phyloP scores from a whole-genome alignment of 1,140 invertebrate genomes.

The Pseudoatta argentina region DNA sequence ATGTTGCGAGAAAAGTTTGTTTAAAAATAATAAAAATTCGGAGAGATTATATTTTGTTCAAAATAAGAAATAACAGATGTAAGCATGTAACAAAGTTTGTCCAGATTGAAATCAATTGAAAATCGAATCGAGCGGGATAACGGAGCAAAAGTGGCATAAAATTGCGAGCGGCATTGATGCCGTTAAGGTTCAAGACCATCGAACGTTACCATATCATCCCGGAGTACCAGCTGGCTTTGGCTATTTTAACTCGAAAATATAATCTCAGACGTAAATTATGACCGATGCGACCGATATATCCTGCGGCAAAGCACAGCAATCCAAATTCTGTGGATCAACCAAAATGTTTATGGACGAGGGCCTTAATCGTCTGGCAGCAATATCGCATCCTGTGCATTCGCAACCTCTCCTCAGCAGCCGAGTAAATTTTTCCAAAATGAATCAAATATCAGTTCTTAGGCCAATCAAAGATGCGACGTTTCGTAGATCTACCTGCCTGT shows the following conservation, averaged over 20 bases:
- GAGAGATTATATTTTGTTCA: too few species aligned
- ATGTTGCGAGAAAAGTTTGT: too few species aligned
- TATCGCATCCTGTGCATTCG: slow-evolving; percentile 52
- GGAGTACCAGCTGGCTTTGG: slow-evolving; percentile 60
- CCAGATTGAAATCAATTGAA: slow-evolving; percentile 5
- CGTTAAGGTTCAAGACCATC: slow-evolving; percentile 70
- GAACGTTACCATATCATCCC: slow-evolving; percentile 57
- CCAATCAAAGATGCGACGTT: slow-evolving; percentile 15
- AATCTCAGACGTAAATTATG: slow-evolving; percentile 71
- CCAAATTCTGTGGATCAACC: slow-evolving; percentile 40
- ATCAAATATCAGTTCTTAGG: slow-evolving; percentile 20
- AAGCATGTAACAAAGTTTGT: neutral
- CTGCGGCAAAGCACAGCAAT: slow-evolving; percentile 52
- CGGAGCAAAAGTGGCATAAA: slow-evolving; percentile 7
- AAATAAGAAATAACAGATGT: too few species aligned
- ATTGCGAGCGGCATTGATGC: slow-evolving; percentile 38
- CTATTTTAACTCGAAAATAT: slow-evolving; percentile 68
- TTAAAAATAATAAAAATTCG: too few species aligned
- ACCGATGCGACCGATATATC: slow-evolving; percentile 70
- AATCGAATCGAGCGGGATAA: neutral
- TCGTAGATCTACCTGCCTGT: slow-evolving; percentile 15
- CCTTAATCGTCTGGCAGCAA: slow-evolving; percentile 60
- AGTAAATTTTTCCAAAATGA: slow-evolving; percentile 26
- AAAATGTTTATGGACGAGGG: slow-evolving; percentile 71
- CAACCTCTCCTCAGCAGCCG: slow-evolving; percentile 19